Evolutionary conservation across 1,140 invertebrate species (phyloP).

Genomic region (Aphidius ervi): DNA sequence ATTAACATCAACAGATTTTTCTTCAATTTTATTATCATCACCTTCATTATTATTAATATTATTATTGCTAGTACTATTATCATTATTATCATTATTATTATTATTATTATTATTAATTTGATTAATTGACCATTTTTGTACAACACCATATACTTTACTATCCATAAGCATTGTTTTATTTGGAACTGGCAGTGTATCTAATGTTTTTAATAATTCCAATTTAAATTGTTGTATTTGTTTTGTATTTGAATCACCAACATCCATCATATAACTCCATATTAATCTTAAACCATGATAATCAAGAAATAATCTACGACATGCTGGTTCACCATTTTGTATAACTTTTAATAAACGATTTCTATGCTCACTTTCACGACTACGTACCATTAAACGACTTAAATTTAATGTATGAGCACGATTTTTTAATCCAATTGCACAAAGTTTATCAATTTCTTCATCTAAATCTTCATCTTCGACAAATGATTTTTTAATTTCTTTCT

Average conservation of each 20-base stretch:
- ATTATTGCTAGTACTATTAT: conserved; percentile 27
- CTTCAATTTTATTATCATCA: conserved; percentile 25
- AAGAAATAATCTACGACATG: conserved; percentile 82
- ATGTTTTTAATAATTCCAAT: conserved; percentile 71
- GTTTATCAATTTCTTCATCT: conserved; percentile 73
- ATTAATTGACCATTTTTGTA: conserved; percentile 72
- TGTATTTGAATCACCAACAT: conserved; percentile 54
- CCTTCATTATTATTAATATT: conserved; percentile 36
- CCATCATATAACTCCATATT: conserved; percentile 88
- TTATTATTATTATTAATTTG: conserved; percentile 37
- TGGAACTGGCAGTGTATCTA: conserved; percentile 80
- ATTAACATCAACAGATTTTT: conserved; percentile 25
- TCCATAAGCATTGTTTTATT: conserved; percentile 91
- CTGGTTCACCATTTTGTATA: conserved; percentile 69
- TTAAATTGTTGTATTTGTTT: conserved; percentile 60
- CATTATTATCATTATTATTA: conserved; percentile 46
- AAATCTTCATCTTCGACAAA: conserved; percentile 68
- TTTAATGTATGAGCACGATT: conserved; percentile 85
- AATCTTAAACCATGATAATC: conserved; percentile 91
- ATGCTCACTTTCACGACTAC: conserved; percentile 75
- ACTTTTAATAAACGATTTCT: conserved; percentile 68
- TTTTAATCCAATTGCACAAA: conserved; percentile 71
- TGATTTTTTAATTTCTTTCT: conserved; percentile 39
- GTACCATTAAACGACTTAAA: conserved; percentile 85
- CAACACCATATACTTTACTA: conserved; percentile 78